Base-by-base conservation (phyloP, 1,140 invertebrate species). In the Holcopasites calliopsidis region DNA sequence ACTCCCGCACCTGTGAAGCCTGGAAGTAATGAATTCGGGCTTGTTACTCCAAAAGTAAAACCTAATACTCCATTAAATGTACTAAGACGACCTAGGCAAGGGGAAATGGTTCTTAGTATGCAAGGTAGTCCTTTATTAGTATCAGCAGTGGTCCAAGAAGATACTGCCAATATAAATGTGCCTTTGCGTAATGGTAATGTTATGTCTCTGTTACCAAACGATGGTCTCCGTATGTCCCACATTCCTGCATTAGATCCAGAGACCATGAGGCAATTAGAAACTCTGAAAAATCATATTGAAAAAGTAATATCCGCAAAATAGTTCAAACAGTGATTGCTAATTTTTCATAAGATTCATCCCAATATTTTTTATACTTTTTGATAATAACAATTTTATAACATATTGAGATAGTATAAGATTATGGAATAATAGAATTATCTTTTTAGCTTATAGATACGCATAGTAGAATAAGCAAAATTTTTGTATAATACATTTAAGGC, bases 81-180 rank as follows among this genome's bases (percentile, higher is more conserved):
- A 21, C 80, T 95, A 52, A 89, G 94, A 40, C 92, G 93, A 75
- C 94, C 94, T 26, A 90, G 93, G 3, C 90, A 93, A 75, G 94
- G 94, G 2, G 94, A 95, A 89, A 93, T 94, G 89, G 94, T 94
- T 13, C 89, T 95, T 23, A 95, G 94, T 52, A 93, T 95, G 91
- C 92, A 93, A 28, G 94, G 94, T 21, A 95, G 94, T 71, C 94
- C 94, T 0, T 88, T 95, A 8, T 88, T 94, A 82, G 93, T 94
- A 4, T 92, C 93, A 7, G 80, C 89, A 18, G 66, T 86, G 35
- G 35, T 90, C 10, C 82, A 90, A 26, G 92, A 94, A 40, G 89
- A 91, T 18, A 92, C 89, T 71, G 93, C 94, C 0, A 94, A 94
- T 86, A 92, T 94, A 76, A 94, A 94, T 88, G 94, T 95, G 33